Evolutionary conservation across 2,888 invertebrate species (phyloP), one percentile per base, ranked within the genome.

Genomic region (Meta bourneti): DNA sequence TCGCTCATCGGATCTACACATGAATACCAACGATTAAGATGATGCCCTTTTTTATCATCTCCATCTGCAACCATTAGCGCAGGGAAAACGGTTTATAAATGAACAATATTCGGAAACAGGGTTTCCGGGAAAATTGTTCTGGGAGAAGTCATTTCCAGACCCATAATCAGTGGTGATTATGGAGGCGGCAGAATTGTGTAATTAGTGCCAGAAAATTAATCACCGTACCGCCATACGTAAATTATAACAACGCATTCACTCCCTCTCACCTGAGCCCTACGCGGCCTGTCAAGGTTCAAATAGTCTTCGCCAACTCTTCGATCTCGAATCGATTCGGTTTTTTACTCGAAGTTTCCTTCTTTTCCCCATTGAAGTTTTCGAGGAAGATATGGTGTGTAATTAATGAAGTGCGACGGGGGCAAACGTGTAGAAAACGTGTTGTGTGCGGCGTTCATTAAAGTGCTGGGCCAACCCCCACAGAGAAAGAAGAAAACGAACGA

Each of bases 131-230:
- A 84, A 90, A 79, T 90, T 78, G 77, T 90, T 84, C 83, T 84
- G 61, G 16, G 83, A 79, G 79, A 90, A 90, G 89, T 90, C 82
- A 84, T 90, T 90, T 90, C 71, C 78, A 71, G 79, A 79, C 78
- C 78, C 79, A 84, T 90, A 90, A 90, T 90, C 89, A 84, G 79
- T 34, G 84, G 78, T 84, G 83, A 90, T 90, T 90, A 90, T 84
- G 78, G 83, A 84, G 89, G 89, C 83, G 89, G 84, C 71, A 70
- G 83, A 84, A 90, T 90, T 90, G 89, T 84, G 83, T 84, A 90
- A 90, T 90, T 90, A 90, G 83, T 84, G 78, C 77, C 89, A 77
- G 72, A 90, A 84, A 84, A 90, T 90, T 90, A 90, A 90, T 90
- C 89, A 90, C 78, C 54, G 49, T 52, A 69, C 74, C 70, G 77